phyloP scores from a whole-genome alignment of 2,113 vertebrate genomes.

The Aegypius monachus region DNA sequence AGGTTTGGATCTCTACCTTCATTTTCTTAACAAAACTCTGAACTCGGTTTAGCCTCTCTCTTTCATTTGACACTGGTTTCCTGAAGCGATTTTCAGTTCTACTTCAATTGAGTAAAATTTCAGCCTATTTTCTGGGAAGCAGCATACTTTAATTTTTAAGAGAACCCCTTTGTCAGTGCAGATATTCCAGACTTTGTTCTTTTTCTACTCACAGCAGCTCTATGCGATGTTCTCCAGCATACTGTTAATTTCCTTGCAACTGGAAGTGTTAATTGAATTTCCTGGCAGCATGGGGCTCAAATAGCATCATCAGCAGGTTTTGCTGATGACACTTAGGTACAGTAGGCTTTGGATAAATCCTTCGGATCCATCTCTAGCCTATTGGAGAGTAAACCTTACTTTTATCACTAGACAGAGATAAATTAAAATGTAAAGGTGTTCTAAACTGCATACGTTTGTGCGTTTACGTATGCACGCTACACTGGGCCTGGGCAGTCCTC shows the following conservation, averaged over 20 bases:
- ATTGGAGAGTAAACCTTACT: not conserved
- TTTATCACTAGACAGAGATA: not conserved
- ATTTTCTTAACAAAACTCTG: not conserved
- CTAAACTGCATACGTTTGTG: not conserved
- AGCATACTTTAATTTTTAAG: not conserved
- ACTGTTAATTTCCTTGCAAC: not conserved
- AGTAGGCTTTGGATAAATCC: not conserved
- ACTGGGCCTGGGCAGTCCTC: not conserved
- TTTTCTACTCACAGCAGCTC: not conserved
- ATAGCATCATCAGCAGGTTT: not conserved
- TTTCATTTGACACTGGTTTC: not conserved
- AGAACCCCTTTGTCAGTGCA: not conserved
- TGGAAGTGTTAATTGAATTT: not conserved
- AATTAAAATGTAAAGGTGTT: not conserved
- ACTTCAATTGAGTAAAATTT: not conserved
- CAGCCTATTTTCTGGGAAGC: not conserved
- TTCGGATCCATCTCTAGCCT: not conserved
- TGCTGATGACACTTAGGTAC: not conserved
- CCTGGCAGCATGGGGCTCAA: not conserved
- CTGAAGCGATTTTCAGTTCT: not conserved
- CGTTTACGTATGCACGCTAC: not conserved
- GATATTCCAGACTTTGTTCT: not conserved
- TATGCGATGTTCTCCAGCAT: not conserved
- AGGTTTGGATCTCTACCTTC: not conserved
- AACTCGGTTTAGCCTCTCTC: not conserved